Evolutionary conservation across 2,797 vertebrate genomes (phyloP).

Genomic region (Cercopithecus petaurista): DNA sequence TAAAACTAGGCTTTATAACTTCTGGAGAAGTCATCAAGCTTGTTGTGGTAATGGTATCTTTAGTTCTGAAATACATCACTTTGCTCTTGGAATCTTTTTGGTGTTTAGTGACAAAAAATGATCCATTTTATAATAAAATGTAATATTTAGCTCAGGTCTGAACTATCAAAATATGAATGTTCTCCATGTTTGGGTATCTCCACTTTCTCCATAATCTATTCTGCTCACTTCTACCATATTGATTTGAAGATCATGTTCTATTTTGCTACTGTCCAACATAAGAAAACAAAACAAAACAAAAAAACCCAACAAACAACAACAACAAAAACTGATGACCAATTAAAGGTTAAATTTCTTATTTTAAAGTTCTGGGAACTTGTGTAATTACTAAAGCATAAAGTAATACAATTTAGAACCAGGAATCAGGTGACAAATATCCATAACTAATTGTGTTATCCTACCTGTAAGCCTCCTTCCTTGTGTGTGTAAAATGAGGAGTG

Average conservation of each 20-base stretch:
- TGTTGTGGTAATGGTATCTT: slow-evolving; percentile 31
- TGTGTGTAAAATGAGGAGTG: neutral
- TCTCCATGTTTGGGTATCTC: neutral
- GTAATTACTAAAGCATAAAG: neutral
- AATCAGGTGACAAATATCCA: neutral
- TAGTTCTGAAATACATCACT: slow-evolving; percentile 24
- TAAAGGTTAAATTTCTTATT: neutral
- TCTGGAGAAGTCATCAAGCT: slow-evolving; percentile 10
- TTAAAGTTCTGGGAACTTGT: neutral
- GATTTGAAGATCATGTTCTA: neutral
- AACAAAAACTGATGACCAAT: neutral
- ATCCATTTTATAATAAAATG: neutral
- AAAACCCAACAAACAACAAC: neutral
- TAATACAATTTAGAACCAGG: neutral
- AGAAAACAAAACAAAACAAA: neutral
- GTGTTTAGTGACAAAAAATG: neutral
- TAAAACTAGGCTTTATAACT: neutral
- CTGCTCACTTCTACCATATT: neutral
- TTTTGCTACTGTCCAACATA: neutral
- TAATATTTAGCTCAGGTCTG: neutral
- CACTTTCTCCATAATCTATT: neutral
- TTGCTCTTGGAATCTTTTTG: slow-evolving; percentile 25
- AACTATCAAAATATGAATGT: neutral
- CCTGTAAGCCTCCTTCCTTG: neutral
- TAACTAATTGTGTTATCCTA: neutral